Percentiles rank a stretch among this genome's conserved stretches.
These are phyloP conservation scores for Scopus umbretta DNA, from an alignment of 2,113 vertebrate genomes.

Conservation along the genomic window DNA sequence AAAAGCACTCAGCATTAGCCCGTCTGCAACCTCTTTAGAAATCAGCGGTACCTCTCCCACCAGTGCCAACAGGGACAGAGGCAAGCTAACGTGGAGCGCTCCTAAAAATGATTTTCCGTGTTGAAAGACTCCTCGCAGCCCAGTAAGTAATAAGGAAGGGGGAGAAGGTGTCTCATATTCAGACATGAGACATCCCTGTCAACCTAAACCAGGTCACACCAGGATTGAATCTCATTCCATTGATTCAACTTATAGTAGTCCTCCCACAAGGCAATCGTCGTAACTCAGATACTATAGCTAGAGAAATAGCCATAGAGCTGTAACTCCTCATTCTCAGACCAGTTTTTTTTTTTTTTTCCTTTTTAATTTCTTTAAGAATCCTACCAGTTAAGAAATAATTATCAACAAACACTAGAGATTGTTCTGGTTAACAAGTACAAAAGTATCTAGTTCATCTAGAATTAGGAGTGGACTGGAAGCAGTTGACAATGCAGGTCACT, in stretches of 20 bases:
- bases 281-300: neutral
- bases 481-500: neutral
- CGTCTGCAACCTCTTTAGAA: neutral
- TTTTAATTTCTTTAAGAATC: neutral
- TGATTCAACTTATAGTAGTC: neutral
- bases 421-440: neutral
- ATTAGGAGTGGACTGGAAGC: neutral
- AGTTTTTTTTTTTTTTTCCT: neutral
- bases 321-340: neutral
- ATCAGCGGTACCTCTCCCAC: neutral
- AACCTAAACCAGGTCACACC: neutral
- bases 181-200: neutral
- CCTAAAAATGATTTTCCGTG: neutral
- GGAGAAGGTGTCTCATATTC: neutral
- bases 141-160: neutral
- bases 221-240: neutral
- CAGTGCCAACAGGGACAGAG: neutral
- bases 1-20: neutral
- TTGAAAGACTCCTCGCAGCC: neutral
- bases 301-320: neutral
- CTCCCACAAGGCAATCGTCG: neutral
- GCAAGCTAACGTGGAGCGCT: neutral
- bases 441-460: neutral
- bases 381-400: neutral
- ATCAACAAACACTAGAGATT: neutral